Evolutionary conservation across 2,888 invertebrate genomes (phyloP), one percentile per base, ranked within the genome.

Genomic region (Zele albiditarsus): DNA sequence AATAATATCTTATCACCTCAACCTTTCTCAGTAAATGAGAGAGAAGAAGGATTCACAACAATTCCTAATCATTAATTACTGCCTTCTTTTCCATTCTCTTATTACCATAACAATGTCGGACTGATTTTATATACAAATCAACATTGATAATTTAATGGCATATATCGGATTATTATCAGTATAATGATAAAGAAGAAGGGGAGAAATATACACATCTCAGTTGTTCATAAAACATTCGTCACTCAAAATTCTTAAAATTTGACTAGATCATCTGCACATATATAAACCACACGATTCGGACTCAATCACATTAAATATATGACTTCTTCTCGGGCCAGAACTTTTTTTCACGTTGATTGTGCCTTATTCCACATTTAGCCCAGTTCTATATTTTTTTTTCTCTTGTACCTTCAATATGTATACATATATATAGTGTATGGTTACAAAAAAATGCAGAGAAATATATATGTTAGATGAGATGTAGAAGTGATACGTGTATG

Each of bases 331-430:
- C 69, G 4, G 57, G 20, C 20, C 20, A 31, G 58, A 57, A 69
- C 27, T 69, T 58, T 69, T n/a, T 38, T 23, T 38, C 33, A 69
- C 69, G 57, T 69, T 57, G 33, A 69, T 69, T 69, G 69, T 69
- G 69, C 69, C 58, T 2, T 38, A 38, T 33, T 25, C 69, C 57
- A 57, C 23, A 28, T 27, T 14, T 4, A 60, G 28, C 25, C 3
- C 38, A 38, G 4, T 8, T 12, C 12, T 2, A 58, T 28, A 12
- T 65, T 33, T 1, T 65, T 38, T n/a, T 38, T 8, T 65, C 6
- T 2, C 4, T 4, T 33, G 33, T 33, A 63, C 38, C 8, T 63
- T 10, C 33, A n/a, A 63, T n/a, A 3, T 63, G 12, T 33, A n/a
- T 25, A 58, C 12, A 10, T 42, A 46, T 46, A 46, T 66, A 27